Base-by-base conservation (phyloP, 2,113 vertebrate species). In the Tenebrosternarchus preto region DNA sequence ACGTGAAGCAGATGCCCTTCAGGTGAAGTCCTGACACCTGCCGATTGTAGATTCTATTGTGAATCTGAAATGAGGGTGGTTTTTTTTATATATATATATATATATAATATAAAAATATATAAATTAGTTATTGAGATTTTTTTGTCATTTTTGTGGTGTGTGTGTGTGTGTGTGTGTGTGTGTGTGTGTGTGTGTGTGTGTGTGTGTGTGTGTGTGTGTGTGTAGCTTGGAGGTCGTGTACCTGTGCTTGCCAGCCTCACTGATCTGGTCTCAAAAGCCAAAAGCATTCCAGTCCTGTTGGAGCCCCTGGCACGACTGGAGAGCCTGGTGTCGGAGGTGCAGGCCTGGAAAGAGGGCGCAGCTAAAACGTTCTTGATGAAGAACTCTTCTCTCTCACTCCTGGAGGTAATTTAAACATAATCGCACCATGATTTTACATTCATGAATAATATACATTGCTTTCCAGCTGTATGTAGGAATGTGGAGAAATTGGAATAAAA, bases 301-400 rank as follows among this genome's bases (percentile, higher is more conserved):
- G 94, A 94, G 15, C 89, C 95, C 4, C 88, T 99, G 77, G 91
- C 92, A 4, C 93, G 95, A 68, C 90, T 99, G 88, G 96, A 99
- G 85, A 90, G 91, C 11, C 88, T 98, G 55, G 90, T 98, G 68
- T 83, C 92, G 0, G 98, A 98, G 16, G 94, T 98, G 59, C 95
- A 96, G 72, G 90, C 91, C 0, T 99, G 97, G 97, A 98, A 96
- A 86, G 95, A 98, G 77, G 96, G 95, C 64, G 96, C 97, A 73
- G 92, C 93, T 0, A 96, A 93, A 84, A 98, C 95, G 0, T 99
- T 99, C 87, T 93, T 98, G 80, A 93, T 91, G 0, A 93, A 95
- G 88, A 95, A 94, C 87, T 96, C 96, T 0, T 87, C 93, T 0
- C 95, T 94, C 29, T 95, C 96, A 36, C 95, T 99, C 1, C 82